Base-by-base conservation (phyloP, 1,140 invertebrate genomes). In the Halictus rubicundus region DNA sequence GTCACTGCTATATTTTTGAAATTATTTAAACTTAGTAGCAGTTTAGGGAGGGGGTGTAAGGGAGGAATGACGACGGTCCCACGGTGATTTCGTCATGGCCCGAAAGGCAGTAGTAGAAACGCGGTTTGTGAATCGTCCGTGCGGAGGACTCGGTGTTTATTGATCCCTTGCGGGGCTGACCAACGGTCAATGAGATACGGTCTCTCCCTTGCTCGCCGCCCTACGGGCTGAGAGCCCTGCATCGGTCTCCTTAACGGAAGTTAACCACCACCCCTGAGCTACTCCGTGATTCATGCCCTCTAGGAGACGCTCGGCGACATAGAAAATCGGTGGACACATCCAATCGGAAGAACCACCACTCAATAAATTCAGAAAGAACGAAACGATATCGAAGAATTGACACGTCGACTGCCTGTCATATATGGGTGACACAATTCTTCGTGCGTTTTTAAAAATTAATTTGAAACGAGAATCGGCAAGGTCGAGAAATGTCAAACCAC, bases 151-250 rank as follows among this genome's bases (percentile, higher is more conserved):
- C 64, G n/a, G 80, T 83, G 69, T 81, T 85, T 93, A 93, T 93
- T 90, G 92, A 93, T 93, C 91, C 88, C 88, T 83, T 78, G 87
- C 81, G 88, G 84, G 88, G 85, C 89, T 92, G 91, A 93, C 92
- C 92, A 89, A 86, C 91, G 92, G 91, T 93, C 92, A 93, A 93
- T 93, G 91, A 93, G 92, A 93, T 92, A 93, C 92, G 91, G 91
- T 90, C 86, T 92, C 85, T 89, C 88, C 86, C 88, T 77, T 78
- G 69, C 68, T 86, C 77, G 68, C 81, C 81, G 88, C 83, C 80
- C 80, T 86, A 71, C 78, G 57, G 49, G 52, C 59, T 27, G 59
- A 8, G 71, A 68, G 68, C 83, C 59, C 70, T 82, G 74, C 71
- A 83, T 83, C 83, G 87, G 86, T 87, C 87, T 80, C 81, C 87